Conservation (phyloP, 2,888 invertebrate species). For the Epiblema foenella region DNA sequence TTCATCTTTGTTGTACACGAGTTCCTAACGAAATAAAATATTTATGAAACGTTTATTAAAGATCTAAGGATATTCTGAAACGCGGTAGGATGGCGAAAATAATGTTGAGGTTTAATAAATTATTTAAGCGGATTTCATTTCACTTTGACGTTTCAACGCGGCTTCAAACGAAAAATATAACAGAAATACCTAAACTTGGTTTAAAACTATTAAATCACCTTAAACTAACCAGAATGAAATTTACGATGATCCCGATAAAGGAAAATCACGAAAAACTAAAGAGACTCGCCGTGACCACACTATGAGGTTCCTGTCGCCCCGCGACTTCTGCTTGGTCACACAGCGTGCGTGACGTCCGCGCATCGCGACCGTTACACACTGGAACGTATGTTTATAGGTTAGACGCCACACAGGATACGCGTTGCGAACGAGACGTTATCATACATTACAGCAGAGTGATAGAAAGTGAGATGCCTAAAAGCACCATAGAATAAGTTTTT, state of each 20-base stretch:
- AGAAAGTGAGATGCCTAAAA: no score
- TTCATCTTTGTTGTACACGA: conserved; percentile 5
- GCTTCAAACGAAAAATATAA: neutral
- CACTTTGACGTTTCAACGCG: neutral
- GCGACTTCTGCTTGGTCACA: conserved; percentile 3
- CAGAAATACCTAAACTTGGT: neutral
- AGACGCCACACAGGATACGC: no score
- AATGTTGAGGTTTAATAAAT: neutral
- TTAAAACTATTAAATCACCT: conserved; percentile 18
- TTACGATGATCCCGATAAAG: conserved; percentile 17
- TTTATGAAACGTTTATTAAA: conserved; percentile 1
- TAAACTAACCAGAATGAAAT: conserved; percentile 18
- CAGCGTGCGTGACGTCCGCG: no score
- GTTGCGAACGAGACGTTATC: no score
- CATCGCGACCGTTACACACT: no score
- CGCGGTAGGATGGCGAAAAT: neutral
- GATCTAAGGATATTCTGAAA: conserved; percentile 9
- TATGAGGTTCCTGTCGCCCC: conserved; percentile 31
- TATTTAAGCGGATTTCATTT: neutral
- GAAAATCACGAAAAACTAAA: conserved; percentile 30
- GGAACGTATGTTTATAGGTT: no score
- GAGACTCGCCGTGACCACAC: conserved; percentile 32
- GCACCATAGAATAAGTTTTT: no score
- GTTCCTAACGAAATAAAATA: conserved; percentile 2
- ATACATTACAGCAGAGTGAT: no score